Percentiles rank a stretch among this genome's conserved stretches.
Evolutionary conservation across 2,113 vertebrate genomes (phyloP).

Genomic region (Nibea coibor): DNA sequence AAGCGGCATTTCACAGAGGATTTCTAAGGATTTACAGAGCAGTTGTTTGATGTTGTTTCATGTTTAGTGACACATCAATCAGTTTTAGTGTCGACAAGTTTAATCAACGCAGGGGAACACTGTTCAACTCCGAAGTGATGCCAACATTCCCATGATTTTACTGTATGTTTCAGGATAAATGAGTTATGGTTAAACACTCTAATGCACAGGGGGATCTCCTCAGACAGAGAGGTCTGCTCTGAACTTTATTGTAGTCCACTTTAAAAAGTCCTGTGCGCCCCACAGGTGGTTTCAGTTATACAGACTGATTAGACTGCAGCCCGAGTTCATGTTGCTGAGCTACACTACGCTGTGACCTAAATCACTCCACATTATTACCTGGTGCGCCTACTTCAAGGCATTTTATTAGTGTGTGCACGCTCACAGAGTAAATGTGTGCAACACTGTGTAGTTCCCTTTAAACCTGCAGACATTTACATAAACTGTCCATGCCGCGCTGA

Average conservation of each 20-base stretch:
- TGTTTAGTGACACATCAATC: too few relatives aligned
- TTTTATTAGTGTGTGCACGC: background rate
- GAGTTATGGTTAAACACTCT: background rate
- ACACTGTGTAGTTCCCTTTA: background rate
- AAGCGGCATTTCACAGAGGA: background rate
- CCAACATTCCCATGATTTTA: background rate
- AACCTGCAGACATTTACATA: too few relatives aligned
- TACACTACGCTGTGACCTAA: conserved; percentile 10
- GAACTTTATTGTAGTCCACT: background rate
- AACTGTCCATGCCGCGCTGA: too few relatives aligned
- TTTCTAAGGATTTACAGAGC: background rate
- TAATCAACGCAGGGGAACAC: too few relatives aligned
- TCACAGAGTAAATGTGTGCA: background rate
- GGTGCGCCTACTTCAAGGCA: rapidly evolving
- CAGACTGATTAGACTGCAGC: conserved; percentile 30
- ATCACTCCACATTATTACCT: background rate
- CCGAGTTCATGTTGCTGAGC: conserved; percentile 2
- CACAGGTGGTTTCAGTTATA: conserved; percentile 52
- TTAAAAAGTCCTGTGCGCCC: background rate
- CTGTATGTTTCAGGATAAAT: background rate
- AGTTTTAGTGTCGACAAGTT: too few relatives aligned
- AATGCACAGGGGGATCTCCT: background rate
- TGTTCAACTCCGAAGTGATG: too few relatives aligned
- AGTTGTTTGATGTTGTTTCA: too few relatives aligned
- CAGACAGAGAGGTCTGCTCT: background rate